A percentile compares a stretch with the other conserved stretches of the same genome.
Conservation (phyloP, 2,113 vertebrate species). For the Podarcis muralis region DNA sequence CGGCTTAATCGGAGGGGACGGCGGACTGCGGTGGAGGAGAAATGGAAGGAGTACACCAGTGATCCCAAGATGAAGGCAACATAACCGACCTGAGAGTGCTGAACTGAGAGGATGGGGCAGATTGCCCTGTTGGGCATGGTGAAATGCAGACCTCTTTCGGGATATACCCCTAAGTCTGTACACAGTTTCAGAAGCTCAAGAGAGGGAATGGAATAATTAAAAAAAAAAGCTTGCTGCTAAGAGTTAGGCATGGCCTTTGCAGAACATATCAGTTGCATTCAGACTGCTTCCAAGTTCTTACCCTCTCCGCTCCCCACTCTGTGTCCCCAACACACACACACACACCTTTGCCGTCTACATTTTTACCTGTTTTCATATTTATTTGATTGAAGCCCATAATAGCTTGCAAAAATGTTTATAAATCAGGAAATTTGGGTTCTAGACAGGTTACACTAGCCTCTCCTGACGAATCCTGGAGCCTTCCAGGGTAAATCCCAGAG, state of each 20-base stretch:
- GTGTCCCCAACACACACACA: accelerated
- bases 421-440: constrained; percentile 38
- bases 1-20: not conserved
- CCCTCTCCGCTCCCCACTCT: not conserved
- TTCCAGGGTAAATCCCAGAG: constrained; percentile 32
- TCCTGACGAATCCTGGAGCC: constrained; percentile 24
- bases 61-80: not conserved
- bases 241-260: constrained; percentile 26
- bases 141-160: not conserved
- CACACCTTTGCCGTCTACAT: constrained; percentile 6
- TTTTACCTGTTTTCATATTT: constrained; percentile 28
- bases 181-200: not conserved
- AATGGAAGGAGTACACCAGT: not conserved
- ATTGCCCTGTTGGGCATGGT: not conserved
- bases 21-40: not conserved
- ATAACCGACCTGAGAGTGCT: not conserved
- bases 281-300: not conserved
- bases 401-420: not conserved
- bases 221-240: not conserved
- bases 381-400: constrained; percentile 37
- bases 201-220: not conserved
- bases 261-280: constrained; percentile 59
- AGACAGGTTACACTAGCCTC: constrained; percentile 18
- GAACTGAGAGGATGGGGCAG: constrained; percentile 9
- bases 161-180: not conserved